phyloP scores from a whole-genome alignment of 2,888 invertebrate genomes.

The Parasteatoda lunata region DNA sequence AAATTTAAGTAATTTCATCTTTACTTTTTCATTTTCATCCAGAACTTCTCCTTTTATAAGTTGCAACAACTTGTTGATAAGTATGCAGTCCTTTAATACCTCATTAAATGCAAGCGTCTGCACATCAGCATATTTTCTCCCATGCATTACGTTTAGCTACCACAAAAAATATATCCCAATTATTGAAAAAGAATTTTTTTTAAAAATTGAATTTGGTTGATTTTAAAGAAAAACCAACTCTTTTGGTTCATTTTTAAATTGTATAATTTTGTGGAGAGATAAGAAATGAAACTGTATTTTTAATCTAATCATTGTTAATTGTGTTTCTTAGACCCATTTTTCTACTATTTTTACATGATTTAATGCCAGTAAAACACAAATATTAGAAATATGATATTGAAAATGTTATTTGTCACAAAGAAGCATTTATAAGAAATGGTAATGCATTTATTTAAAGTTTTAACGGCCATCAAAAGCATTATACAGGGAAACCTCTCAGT shows the following conservation, averaged over 20 bases:
- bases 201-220: background rate
- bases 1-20: background rate
- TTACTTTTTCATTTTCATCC: conserved; percentile 30
- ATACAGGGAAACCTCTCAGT: too few relatives aligned
- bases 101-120: conserved; percentile 80
- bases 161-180: conserved; percentile 18
- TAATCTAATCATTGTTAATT: background rate
- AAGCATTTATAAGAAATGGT: too few relatives aligned
- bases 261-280: background rate
- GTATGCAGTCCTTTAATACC: conserved; percentile 77
- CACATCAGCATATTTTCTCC: conserved; percentile 84
- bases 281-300: too few relatives aligned
- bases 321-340: background rate
- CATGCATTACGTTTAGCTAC: conserved; percentile 78
- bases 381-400: too few relatives aligned
- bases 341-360: background rate
- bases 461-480: too few relatives aligned
- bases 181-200: background rate
- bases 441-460: too few relatives aligned
- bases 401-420: too few relatives aligned
- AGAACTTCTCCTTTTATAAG: background rate
- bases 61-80: conserved; percentile 18
- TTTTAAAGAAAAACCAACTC: background rate
- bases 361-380: too few relatives aligned
- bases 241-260: background rate